phyloP scores from a whole-genome alignment of 2,888 invertebrate species.

The Raillietiella orientalis region DNA sequence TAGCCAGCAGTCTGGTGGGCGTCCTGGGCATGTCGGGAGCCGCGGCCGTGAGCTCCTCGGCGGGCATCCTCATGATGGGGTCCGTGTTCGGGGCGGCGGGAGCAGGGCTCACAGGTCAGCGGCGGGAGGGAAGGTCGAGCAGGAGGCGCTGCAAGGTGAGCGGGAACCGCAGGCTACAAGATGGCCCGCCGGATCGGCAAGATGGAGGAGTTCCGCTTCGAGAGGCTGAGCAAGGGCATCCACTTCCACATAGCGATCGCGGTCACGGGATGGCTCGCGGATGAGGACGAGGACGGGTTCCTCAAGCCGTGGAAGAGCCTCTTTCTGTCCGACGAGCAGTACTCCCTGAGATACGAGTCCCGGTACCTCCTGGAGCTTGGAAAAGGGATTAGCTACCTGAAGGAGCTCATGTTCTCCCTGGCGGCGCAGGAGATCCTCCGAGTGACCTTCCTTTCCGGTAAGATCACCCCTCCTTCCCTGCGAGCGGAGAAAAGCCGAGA shows the following conservation, averaged over 20 bases:
- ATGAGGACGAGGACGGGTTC: slow-evolving; percentile 15
- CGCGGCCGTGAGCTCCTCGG: slow-evolving; percentile 18
- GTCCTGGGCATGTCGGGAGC: slow-evolving; percentile 11
- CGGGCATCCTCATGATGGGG: slow-evolving; percentile 21
- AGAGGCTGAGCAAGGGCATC: slow-evolving; percentile 16
- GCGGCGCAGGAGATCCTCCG: slow-evolving; percentile 28
- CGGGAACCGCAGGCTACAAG: slow-evolving; percentile 24
- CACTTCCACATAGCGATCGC: slow-evolving; percentile 25
- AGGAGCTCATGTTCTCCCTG: slow-evolving; percentile 19
- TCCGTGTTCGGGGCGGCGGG: slow-evolving; percentile 30
- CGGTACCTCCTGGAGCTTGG: slow-evolving; percentile 22
- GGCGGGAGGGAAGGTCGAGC: too few species aligned
- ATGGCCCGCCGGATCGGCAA: slow-evolving; percentile 32
- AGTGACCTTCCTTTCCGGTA: slow-evolving; percentile 24
- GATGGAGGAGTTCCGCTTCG: slow-evolving; percentile 28
- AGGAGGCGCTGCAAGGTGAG: too few species aligned
- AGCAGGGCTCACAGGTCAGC: slow-evolving; percentile 24
- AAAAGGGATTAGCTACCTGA: slow-evolving; percentile 24
- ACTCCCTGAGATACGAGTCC: slow-evolving; percentile 25
- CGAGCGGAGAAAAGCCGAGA: too few species aligned
- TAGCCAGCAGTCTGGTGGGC: slow-evolving; percentile 15
- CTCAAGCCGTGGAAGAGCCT: slow-evolving; percentile 22
- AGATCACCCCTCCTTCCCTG: too few species aligned
- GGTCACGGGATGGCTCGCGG: slow-evolving; percentile 27
- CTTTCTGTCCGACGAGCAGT: slow-evolving; percentile 23